These are phyloP conservation scores for Pseudococcus jackbeardsleyi DNA, from an alignment of 2,888 invertebrate genomes.

Conservation along the genomic window DNA sequence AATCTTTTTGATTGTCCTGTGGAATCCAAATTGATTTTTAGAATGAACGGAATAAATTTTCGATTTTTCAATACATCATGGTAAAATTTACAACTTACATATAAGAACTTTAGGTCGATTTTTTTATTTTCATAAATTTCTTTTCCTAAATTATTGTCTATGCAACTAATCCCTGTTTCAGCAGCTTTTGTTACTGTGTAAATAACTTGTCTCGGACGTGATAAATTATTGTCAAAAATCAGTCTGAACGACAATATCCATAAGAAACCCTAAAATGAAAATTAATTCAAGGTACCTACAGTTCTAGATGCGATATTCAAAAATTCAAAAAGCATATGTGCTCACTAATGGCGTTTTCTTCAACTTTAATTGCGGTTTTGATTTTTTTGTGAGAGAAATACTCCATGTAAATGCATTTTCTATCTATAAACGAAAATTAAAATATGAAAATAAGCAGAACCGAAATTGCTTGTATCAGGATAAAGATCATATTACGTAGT, in stretches of 20 bases:
- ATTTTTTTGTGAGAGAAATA: too few relatives aligned
- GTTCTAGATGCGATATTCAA: too few relatives aligned
- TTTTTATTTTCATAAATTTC: not conserved
- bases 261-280: not conserved
- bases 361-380: too few relatives aligned
- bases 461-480: too few relatives aligned
- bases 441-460: too few relatives aligned
- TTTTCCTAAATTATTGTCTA: not conserved
- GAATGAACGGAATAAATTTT: not conserved
- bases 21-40: not conserved
- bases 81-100: not conserved
- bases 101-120: not conserved
- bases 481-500: too few relatives aligned
- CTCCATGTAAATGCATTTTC: too few relatives aligned
- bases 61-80: not conserved
- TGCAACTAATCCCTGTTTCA: not conserved
- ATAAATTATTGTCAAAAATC: not conserved
- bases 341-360: too few relatives aligned
- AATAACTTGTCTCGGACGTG: not conserved
- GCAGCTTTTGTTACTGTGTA: not conserved
- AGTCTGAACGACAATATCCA: not conserved
- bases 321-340: too few relatives aligned
- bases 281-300: not conserved
- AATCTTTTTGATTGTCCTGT: not conserved
- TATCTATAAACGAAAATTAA: too few relatives aligned